Evolutionary conservation across 2,113 vertebrate species (phyloP).

Genomic region (Globicephala melas): DNA sequence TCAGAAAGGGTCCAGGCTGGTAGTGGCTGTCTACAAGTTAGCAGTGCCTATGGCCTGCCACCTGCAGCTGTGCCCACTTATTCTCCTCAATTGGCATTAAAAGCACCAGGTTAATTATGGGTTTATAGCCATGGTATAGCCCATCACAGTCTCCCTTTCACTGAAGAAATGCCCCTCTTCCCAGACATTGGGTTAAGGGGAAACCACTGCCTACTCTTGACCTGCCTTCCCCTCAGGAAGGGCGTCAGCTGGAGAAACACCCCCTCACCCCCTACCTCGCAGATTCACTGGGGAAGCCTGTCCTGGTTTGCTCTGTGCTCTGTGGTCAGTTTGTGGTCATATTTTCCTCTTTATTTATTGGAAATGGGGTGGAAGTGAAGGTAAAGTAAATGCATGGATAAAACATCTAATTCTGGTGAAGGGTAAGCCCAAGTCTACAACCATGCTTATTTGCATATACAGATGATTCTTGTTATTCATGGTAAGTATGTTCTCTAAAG

Average conservation of each 20-base stretch:
- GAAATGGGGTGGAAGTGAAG: neutral
- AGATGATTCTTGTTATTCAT: neutral
- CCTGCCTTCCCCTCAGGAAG: neutral
- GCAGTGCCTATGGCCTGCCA: rapidly evolving
- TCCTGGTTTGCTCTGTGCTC: neutral
- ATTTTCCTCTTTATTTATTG: neutral
- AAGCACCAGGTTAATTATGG: neutral
- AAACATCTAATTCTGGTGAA: neutral
- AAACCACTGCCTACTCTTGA: rapidly evolving
- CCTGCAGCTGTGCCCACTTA: rapidly evolving
- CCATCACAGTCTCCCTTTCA: neutral
- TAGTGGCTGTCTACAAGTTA: rapidly evolving
- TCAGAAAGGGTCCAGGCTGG: rapidly evolving
- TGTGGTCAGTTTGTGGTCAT: neutral
- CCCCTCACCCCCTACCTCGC: too few relatives aligned
- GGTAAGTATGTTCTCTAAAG: neutral
- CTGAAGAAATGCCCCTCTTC: neutral
- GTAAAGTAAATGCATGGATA: neutral
- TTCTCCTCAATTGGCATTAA: neutral
- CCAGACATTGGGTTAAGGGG: neutral
- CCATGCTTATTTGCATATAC: neutral
- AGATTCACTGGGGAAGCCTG: neutral
- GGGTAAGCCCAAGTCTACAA: neutral
- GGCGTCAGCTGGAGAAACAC: neutral
- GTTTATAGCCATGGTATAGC: neutral